Evolutionary conservation across 1,140 invertebrate genomes (phyloP).

Genomic region (Bombus superbus): DNA sequence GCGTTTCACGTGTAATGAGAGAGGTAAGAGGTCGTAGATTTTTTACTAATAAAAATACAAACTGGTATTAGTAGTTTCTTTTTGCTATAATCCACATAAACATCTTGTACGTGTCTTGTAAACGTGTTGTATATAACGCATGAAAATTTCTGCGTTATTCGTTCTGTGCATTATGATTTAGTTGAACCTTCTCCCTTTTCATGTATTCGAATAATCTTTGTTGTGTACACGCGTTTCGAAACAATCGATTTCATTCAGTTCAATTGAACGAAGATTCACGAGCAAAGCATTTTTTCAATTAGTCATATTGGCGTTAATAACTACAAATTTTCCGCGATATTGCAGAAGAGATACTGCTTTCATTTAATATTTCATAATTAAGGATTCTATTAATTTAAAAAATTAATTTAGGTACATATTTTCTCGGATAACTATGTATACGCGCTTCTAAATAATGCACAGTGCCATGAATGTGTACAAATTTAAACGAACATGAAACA

Average conservation of each 20-base stretch:
- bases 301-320: too few relatives aligned
- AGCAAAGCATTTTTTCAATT: background rate
- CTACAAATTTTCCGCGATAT: background rate
- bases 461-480: background rate
- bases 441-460: background rate
- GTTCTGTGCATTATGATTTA: background rate
- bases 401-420: background rate
- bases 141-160: background rate
- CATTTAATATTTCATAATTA: background rate
- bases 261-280: background rate
- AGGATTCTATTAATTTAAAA: background rate
- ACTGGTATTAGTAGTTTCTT: background rate
- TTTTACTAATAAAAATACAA: background rate
- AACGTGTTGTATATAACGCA: background rate
- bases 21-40: background rate
- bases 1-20: constrained; percentile 18
- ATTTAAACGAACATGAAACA: background rate
- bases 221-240: background rate
- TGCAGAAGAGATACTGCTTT: too few relatives aligned
- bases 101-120: too few relatives aligned
- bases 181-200: background rate
- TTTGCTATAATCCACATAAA: background rate
- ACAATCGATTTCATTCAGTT: background rate
- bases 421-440: background rate
- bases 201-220: background rate